Evolutionary conservation across 2,888 invertebrate species (phyloP).

Genomic region (Napeogenes sylphis): DNA sequence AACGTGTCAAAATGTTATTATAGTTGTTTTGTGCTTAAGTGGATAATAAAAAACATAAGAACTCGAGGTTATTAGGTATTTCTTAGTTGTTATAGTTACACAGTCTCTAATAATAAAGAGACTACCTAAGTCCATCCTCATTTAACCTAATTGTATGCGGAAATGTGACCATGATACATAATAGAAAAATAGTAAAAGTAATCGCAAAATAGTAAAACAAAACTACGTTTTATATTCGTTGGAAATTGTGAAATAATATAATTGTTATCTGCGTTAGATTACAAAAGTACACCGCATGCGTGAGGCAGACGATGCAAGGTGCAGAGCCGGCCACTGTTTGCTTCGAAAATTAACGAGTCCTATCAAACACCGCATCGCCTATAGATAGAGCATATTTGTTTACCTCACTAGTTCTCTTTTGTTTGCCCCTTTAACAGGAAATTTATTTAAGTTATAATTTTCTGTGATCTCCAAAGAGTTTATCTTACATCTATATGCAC

Average conservation of each 20-base stretch:
- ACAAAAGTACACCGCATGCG: conserved; percentile 29
- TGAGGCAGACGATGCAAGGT: conserved; percentile 29
- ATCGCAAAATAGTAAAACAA: not conserved
- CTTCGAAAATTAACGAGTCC: conserved; percentile 60
- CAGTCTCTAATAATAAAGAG: too few relatives aligned
- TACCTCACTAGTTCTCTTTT: conserved; percentile 61
- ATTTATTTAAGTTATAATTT: conserved; percentile 76
- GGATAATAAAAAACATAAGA: too few relatives aligned
- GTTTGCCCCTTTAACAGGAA: conserved; percentile 72
- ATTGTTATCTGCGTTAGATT: conserved; percentile 25
- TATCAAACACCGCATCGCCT: conserved; percentile 69
- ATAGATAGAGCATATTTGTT: conserved; percentile 65
- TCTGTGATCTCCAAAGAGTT: conserved; percentile 68
- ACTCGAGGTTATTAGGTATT: too few relatives aligned
- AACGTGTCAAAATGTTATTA: too few relatives aligned
- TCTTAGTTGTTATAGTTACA: too few relatives aligned
- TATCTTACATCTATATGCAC: conserved; percentile 43
- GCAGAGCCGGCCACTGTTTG: conserved; percentile 45
- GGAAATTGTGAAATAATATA: conserved; percentile 17
- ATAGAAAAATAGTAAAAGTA: too few relatives aligned
- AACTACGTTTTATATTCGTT: not conserved
- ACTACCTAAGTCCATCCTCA: too few relatives aligned
- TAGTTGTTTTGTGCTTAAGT: too few relatives aligned
- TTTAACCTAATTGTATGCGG: too few relatives aligned
- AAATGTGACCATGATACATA: too few relatives aligned